These are phyloP conservation scores for Yponomeuta plumbellus DNA, from an alignment of 2,888 invertebrate genomes.

Conservation along the genomic window DNA sequence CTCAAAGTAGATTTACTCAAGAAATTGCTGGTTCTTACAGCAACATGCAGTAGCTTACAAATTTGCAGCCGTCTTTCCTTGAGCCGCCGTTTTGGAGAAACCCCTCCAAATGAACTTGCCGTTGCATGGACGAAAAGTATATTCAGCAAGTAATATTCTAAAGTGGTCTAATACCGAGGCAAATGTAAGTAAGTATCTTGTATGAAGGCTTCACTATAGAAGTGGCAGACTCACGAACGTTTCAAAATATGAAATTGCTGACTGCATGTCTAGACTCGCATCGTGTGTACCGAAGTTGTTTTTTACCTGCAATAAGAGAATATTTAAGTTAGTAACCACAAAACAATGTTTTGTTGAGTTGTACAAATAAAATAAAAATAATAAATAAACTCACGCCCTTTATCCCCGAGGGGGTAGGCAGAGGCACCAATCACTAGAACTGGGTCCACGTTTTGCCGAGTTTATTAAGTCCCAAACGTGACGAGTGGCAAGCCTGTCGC, in stretches of 20 bases:
- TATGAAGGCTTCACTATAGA: conserved; percentile 33
- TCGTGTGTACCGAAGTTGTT: neutral
- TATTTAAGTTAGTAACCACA: neutral
- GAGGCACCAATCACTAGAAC: too few species aligned
- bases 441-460: too few species aligned
- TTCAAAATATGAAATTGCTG: neutral
- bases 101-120: neutral
- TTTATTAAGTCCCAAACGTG: too few species aligned
- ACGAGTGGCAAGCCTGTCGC: too few species aligned
- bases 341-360: neutral
- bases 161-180: conserved; percentile 39
- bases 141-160: conserved; percentile 37
- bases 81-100: neutral
- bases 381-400: too few species aligned
- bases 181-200: conserved; percentile 21
- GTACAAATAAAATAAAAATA: too few species aligned
- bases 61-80: neutral
- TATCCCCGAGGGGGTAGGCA: too few species aligned
- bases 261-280: neutral
- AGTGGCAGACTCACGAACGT: conserved; percentile 30
- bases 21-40: neutral
- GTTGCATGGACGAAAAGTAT: neutral
- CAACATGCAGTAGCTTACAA: neutral
- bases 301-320: conserved; percentile 12
- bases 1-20: too few species aligned